Conservation (phyloP, 2,113 vertebrate genomes). For the Camelus dromedarius region DNA sequence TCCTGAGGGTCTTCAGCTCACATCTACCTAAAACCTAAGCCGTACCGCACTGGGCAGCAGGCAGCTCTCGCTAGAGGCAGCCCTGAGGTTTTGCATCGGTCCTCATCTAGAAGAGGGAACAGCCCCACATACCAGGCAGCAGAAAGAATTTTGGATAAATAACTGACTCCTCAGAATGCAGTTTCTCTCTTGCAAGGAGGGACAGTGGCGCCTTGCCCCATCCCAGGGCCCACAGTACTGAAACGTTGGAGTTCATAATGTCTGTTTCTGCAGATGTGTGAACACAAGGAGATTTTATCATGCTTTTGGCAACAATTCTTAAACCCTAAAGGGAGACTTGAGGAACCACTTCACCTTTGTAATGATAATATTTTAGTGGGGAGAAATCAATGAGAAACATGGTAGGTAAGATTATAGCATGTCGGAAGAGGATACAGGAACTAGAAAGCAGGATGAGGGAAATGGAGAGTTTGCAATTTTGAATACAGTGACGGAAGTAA, state of each 20-base stretch:
- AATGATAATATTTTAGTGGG: neutral
- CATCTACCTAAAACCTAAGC: neutral
- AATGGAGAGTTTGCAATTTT: neutral
- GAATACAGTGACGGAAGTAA: neutral
- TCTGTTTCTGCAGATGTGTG: neutral
- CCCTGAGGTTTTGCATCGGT: neutral
- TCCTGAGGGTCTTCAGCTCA: neutral
- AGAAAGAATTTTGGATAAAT: neutral
- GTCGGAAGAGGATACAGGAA: neutral
- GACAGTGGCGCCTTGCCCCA: too few relatives aligned
- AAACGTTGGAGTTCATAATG: neutral
- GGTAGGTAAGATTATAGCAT: neutral
- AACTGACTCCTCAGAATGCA: neutral
- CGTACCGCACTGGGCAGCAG: neutral
- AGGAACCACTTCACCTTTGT: neutral
- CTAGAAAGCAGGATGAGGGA: neutral
- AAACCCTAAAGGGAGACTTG: neutral
- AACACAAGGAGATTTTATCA: neutral
- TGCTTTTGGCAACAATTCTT: conserved; percentile 3
- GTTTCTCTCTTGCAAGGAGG: neutral
- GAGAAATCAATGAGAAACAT: neutral
- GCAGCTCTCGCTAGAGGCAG: neutral
- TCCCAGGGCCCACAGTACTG: neutral
- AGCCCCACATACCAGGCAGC: neutral
- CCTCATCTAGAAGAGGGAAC: neutral